Evolutionary conservation across 2,113 vertebrate species (phyloP).

Genomic region (Pteronura brasiliensis): DNA sequence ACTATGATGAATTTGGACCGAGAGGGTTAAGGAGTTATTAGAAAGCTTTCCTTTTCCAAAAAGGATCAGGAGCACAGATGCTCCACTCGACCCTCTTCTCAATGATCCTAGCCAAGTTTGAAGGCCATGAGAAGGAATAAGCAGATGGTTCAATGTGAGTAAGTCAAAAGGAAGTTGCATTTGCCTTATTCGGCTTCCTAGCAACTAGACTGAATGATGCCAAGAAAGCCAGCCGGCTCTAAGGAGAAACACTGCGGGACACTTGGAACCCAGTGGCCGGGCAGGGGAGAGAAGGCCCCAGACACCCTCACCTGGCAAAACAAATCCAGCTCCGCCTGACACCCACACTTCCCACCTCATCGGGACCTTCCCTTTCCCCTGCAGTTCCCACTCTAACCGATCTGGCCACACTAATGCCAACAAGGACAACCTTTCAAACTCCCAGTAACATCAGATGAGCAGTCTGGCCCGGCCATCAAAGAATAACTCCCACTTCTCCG

Average conservation of each 20-base stretch:
- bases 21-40: constrained; percentile 35
- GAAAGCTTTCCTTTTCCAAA: constrained; percentile 14
- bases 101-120: constrained; percentile 52
- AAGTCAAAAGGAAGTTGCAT: constrained; percentile 70
- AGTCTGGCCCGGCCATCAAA: neutral
- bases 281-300: constrained; percentile 47
- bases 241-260: constrained; percentile 48
- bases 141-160: constrained; percentile 69
- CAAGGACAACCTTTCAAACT: neutral
- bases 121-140: constrained; percentile 58
- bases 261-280: constrained; percentile 50
- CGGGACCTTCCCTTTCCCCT: neutral
- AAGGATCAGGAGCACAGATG: constrained; percentile 41
- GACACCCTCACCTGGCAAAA: constrained; percentile 29
- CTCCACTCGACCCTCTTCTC: constrained; percentile 44
- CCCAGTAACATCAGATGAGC: neutral
- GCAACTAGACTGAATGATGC: constrained; percentile 55
- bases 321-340: neutral
- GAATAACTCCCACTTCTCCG: neutral
- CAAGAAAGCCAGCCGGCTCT: constrained; percentile 62
- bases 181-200: constrained; percentile 66
- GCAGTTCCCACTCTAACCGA: neutral
- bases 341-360: neutral
- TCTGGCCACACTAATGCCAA: neutral
- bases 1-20: neutral